Conservation (phyloP, 2,888 invertebrate species). For the Tridacna gigas region DNA sequence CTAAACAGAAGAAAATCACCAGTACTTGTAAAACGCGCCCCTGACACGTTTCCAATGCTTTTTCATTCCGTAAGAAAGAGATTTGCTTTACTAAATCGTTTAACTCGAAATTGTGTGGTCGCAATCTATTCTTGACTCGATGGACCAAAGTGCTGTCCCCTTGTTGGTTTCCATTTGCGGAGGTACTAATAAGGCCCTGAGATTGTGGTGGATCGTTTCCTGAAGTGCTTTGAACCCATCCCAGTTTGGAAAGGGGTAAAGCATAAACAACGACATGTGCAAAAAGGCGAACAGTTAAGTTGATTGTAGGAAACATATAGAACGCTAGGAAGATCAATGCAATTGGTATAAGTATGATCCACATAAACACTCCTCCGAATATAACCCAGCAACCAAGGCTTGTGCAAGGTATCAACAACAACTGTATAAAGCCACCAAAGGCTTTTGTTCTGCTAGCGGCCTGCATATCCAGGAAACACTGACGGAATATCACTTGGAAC, state of each 20-base stretch:
- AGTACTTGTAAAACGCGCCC: constrained; percentile 59
- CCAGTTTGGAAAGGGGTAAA: neutral
- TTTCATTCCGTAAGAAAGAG: constrained; percentile 53
- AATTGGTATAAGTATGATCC: neutral
- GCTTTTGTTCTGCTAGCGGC: neutral
- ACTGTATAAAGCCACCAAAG: neutral
- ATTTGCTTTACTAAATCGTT: constrained; percentile 51
- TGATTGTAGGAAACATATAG: constrained; percentile 5
- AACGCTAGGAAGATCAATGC: neutral
- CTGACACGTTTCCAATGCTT: constrained; percentile 28
- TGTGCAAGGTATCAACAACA: neutral
- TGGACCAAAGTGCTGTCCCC: too few species aligned
- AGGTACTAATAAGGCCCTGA: too few species aligned
- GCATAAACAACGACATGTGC: neutral
- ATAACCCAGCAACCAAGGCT: constrained; percentile 7
- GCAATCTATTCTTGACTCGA: neutral
- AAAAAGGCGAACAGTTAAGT: neutral
- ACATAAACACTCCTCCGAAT: constrained; percentile 7
- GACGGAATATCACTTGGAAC: neutral
- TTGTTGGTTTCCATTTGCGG: too few species aligned
- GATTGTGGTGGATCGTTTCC: too few species aligned
- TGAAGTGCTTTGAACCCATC: too few species aligned
- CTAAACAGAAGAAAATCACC: constrained; percentile 68
- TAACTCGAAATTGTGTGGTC: constrained; percentile 29
- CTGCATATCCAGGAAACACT: constrained; percentile 21